A percentile compares a stretch with the other conserved stretches of the same genome.
These are phyloP conservation scores for Phrynocephalus vlangalii DNA, from an alignment of 2,797 vertebrate species.

Conservation along the genomic window DNA sequence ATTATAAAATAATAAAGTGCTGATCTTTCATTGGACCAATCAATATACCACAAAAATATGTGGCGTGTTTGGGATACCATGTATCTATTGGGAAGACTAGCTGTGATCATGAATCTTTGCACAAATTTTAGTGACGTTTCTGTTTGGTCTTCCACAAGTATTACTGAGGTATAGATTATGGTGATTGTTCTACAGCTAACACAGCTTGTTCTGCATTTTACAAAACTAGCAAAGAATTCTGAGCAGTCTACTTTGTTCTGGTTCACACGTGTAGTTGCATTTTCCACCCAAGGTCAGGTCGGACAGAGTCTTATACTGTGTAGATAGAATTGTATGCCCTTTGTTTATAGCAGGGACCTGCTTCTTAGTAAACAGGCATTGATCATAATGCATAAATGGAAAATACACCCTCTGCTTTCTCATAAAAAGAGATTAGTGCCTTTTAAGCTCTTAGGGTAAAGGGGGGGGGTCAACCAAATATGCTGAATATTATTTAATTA, in stretches of 20 bases:
- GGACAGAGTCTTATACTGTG: not conserved
- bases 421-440: conserved; percentile 25
- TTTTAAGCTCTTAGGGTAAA: conserved; percentile 31
- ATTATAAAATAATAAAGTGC: not conserved
- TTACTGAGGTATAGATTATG: too few species aligned
- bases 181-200: too few species aligned
- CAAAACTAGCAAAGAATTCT: not conserved
- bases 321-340: not conserved
- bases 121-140: too few species aligned
- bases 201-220: too few species aligned
- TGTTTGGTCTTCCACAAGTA: too few species aligned
- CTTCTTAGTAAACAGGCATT: not conserved
- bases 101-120: too few species aligned
- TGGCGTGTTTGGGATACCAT: too few species aligned
- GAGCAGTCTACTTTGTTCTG: not conserved
- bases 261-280: not conserved
- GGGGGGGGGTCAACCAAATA: not conserved
- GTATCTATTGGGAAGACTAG: too few species aligned
- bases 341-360: not conserved
- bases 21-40: too few species aligned
- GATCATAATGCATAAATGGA: not conserved
- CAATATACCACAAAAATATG: too few species aligned
- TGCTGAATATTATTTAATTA: conserved; percentile 38
- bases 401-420: not conserved
- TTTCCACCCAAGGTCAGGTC: not conserved